These are phyloP conservation scores for Drusus annulatus DNA, from an alignment of 1,140 invertebrate species.

Conservation along the genomic window DNA sequence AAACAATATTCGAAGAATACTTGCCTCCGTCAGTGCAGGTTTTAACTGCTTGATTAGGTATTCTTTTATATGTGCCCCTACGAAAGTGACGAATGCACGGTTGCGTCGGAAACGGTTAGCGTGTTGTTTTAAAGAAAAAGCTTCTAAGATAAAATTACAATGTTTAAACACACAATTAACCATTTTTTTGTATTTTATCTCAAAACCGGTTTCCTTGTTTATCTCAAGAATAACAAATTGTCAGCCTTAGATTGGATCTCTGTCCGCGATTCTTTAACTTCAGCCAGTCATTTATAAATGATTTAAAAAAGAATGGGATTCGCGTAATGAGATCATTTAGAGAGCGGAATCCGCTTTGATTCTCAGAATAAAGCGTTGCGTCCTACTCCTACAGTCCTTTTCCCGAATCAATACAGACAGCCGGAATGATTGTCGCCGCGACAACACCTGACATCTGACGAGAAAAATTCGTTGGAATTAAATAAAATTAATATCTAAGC, in stretches of 20 bases:
- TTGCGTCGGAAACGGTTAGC: no score
- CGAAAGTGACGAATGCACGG: no score
- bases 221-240: neutral
- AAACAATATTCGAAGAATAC: no score
- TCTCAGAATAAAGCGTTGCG: neutral
- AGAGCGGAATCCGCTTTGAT: slow-evolving; percentile 1
- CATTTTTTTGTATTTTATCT: no score
- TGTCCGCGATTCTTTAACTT: neutral
- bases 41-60: no score
- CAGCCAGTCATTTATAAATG: neutral
- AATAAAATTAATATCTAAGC: slow-evolving; percentile 5
- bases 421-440: slow-evolving; percentile 22
- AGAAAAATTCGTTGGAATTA: slow-evolving; percentile 29
- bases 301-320: neutral
- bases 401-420: slow-evolving; percentile 24
- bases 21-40: no score
- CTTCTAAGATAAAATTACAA: no score
- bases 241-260: neutral
- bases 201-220: no score
- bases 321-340: slow-evolving; percentile 16
- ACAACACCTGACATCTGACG: slow-evolving; percentile 35
- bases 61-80: no score
- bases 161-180: no score
- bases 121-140: no score
- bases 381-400: neutral